These are phyloP conservation scores for Tinea semifulvella DNA, from an alignment of 2,888 invertebrate species.

Conservation along the genomic window DNA sequence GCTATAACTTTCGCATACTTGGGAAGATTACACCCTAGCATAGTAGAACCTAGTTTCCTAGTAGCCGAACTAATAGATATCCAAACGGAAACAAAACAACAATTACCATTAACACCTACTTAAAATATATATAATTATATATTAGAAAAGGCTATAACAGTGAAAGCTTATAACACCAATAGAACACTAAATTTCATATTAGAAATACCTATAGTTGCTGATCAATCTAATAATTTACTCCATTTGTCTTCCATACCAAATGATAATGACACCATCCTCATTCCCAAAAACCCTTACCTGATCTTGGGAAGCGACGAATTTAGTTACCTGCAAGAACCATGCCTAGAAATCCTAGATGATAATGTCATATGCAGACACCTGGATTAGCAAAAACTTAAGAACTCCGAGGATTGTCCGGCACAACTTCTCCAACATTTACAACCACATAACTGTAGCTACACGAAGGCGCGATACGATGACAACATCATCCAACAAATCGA, in stretches of 20 bases:
- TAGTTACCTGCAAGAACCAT: slow-evolving; percentile 23
- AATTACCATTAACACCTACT: slow-evolving; percentile 1
- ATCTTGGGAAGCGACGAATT: slow-evolving; percentile 25
- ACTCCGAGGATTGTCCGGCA: slow-evolving; percentile 22
- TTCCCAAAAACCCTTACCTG: no score
- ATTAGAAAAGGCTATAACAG: slow-evolving; percentile 13
- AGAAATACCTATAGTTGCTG: slow-evolving; percentile 21
- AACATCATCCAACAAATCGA: slow-evolving; percentile 21
- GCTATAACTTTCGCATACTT: no score
- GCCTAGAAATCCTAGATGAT: slow-evolving; percentile 19
- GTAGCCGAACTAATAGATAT: neutral
- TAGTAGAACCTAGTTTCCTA: no score
- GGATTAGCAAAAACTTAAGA: no score
- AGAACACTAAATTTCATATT: slow-evolving; percentile 20
- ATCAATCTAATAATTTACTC: slow-evolving; percentile 17
- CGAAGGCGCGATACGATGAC: no score
- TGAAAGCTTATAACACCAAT: slow-evolving; percentile 20
- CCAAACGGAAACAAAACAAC: slow-evolving; percentile 7
- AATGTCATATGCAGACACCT: slow-evolving; percentile 22
- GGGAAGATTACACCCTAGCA: no score
- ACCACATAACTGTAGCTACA: no score
- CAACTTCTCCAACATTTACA: slow-evolving; percentile 23
- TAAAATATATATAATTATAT: no score
- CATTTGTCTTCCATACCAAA: slow-evolving; percentile 24
- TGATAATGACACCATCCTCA: slow-evolving; percentile 18